Percentiles rank a stretch among this genome's conserved stretches.
Evolutionary conservation across 2,113 vertebrate species (phyloP).

Genomic region (Anser brachyrhynchus): DNA sequence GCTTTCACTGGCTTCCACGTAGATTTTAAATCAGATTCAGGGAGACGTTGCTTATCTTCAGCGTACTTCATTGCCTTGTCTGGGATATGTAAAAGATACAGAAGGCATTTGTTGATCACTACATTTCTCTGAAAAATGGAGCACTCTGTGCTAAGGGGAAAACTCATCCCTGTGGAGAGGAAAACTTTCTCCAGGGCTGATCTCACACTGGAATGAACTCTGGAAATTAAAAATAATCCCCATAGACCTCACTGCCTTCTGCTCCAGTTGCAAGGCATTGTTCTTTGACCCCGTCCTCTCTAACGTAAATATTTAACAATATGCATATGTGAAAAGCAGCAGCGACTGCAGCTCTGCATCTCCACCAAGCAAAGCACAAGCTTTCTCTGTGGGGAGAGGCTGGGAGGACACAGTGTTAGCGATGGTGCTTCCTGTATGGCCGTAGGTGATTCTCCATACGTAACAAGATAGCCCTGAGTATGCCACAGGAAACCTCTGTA

Average conservation of each 20-base stretch:
- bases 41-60: neutral
- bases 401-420: neutral
- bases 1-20: neutral
- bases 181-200: constrained; percentile 4
- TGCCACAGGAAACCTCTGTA: neutral
- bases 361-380: constrained; percentile 20
- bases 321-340: constrained; percentile 34
- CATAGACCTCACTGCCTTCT: constrained; percentile 9
- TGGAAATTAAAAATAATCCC: constrained; percentile 24
- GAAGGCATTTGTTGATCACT: neutral
- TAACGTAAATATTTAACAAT: constrained; percentile 45
- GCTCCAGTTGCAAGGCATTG: constrained; percentile 16
- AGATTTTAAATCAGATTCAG: neutral
- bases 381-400: neutral
- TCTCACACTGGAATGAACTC: constrained; percentile 33
- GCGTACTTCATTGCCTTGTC: neutral
- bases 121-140: neutral
- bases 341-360: neutral
- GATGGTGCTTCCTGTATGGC: neutral
- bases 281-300: constrained; percentile 13
- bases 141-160: neutral
- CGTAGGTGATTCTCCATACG: neutral
- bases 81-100: neutral
- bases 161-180: neutral
- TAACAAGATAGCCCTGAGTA: neutral